These are phyloP conservation scores for Oryzaephilus surinamensis DNA, from an alignment of 1,140 invertebrate genomes.

Conservation along the genomic window DNA sequence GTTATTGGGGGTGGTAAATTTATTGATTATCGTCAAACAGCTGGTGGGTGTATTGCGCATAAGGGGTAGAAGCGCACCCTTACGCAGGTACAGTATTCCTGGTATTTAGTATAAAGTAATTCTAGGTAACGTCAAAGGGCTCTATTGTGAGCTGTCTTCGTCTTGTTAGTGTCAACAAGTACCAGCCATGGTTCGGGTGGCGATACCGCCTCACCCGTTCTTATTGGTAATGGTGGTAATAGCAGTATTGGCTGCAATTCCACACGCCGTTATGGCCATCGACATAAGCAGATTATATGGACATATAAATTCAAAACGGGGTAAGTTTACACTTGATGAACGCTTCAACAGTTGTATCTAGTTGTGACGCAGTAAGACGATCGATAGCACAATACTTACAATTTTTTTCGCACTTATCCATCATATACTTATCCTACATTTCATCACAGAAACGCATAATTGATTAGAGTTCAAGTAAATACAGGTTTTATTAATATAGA, in stretches of 20 bases:
- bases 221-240: slow-evolving; percentile 38
- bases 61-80: too few relatives aligned
- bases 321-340: too few relatives aligned
- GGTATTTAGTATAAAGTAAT: slow-evolving; percentile 16
- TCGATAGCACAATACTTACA: slow-evolving; percentile 23
- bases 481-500: too few relatives aligned
- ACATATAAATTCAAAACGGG: slow-evolving; percentile 50
- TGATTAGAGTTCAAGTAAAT: too few relatives aligned
- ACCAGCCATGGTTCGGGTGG: slow-evolving; percentile 33
- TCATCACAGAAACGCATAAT: neutral
- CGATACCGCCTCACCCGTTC: slow-evolving; percentile 34
- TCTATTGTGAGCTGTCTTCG: slow-evolving; percentile 13
- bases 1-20: too few relatives aligned
- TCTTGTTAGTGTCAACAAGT: slow-evolving; percentile 19
- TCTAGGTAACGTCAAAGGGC: slow-evolving; percentile 7
- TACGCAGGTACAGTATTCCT: slow-evolving; percentile 16
- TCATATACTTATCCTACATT: neutral
- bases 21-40: too few relatives aligned
- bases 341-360: slow-evolving; percentile 54
- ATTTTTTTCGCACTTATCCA: neutral
- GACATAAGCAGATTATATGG: slow-evolving; percentile 58
- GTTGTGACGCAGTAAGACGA: slow-evolving; percentile 19
- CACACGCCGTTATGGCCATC: slow-evolving; percentile 46
- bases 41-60: too few relatives aligned
- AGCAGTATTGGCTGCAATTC: slow-evolving; percentile 42